These are phyloP conservation scores for Phoebastria nigripes DNA, from an alignment of 2,797 vertebrate species.

Conservation along the genomic window DNA sequence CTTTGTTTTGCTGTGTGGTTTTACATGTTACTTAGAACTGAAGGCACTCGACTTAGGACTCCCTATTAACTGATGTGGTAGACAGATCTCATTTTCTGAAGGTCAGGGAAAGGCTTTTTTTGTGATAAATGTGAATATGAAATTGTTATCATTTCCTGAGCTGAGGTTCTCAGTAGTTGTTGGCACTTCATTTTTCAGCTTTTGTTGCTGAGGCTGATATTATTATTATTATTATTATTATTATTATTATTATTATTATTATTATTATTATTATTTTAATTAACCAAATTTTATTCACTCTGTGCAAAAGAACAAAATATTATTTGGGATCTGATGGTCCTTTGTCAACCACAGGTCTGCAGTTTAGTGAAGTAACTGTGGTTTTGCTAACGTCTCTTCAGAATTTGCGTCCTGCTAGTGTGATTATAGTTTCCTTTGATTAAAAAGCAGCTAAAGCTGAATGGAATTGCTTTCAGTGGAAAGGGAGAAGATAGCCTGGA, in stretches of 20 bases:
- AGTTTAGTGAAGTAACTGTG: conserved; percentile 31
- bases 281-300: neutral
- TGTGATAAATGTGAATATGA: neutral
- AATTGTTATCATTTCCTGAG: neutral
- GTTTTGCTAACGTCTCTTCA: conserved; percentile 43
- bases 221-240: neutral
- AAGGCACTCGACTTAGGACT: neutral
- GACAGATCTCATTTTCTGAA: conserved; percentile 41
- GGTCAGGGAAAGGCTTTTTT: conserved; percentile 64
- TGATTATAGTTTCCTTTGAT: conserved; percentile 58
- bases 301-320: conserved; percentile 7
- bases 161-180: neutral
- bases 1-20: conserved; percentile 1
- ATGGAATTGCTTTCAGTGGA: neutral
- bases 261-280: neutral
- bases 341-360: conserved; percentile 14
- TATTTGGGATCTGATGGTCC: neutral
- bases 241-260: neutral
- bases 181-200: neutral
- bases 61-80: neutral
- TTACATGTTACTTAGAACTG: neutral
- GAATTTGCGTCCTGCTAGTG: conserved; percentile 44
- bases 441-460: conserved; percentile 44
- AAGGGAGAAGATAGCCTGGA: neutral
- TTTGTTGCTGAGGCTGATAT: neutral